Base-by-base conservation (phyloP, 2,113 vertebrate genomes). In the Dipodomys ordii region DNA sequence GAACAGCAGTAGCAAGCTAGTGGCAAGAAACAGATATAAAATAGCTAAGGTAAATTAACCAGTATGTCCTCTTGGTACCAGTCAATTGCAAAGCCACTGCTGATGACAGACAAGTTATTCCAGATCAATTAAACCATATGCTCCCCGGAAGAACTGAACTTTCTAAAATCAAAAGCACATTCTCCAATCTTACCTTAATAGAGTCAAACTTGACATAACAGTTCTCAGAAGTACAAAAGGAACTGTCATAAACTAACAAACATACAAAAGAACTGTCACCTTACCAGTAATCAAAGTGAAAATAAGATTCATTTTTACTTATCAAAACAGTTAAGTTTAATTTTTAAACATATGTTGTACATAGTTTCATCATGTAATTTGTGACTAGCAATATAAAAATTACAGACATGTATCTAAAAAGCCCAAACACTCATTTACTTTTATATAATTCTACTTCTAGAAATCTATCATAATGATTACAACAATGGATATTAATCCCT, bases 181-280 rank as follows among this genome's bases (percentile, higher is more conserved):
- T 74, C 32, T 71, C 35, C 32, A 49, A 18, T 57, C 3, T 62
- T 44, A 65, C 23, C 22, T 44, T 49, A 71, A 65, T 20, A 83
- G 27, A 77, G 13, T 73, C n/a, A 78, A 79, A 93, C 4, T 18
- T 8, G 13, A 90, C 57, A 73, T 6, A 1, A 74, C 27, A 57
- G n/a, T 69, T 95, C 35, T 77, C 15, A 85, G 78, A 73, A n/a
- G 53, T 57, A 57, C 53, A 71, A 49, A 13, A 88, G 12, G 67
- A 86, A 90, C 30, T 30, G 65, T 28, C 67, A 65, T 78, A 69
- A 23, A 20, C 28, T 49, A 71, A 78, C 5, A 73, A 68, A 69
- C 46, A 76, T 32, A 60, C 49, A 95, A 86, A 76, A 93, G 86
- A 73, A 90, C 81, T 86, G 69, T 60, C 67, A 73, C 19, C 25